A percentile compares a stretch with the other conserved stretches of the same genome.
Evolutionary conservation across 1,140 invertebrate genomes (phyloP).

Genomic region (Apis florea): DNA sequence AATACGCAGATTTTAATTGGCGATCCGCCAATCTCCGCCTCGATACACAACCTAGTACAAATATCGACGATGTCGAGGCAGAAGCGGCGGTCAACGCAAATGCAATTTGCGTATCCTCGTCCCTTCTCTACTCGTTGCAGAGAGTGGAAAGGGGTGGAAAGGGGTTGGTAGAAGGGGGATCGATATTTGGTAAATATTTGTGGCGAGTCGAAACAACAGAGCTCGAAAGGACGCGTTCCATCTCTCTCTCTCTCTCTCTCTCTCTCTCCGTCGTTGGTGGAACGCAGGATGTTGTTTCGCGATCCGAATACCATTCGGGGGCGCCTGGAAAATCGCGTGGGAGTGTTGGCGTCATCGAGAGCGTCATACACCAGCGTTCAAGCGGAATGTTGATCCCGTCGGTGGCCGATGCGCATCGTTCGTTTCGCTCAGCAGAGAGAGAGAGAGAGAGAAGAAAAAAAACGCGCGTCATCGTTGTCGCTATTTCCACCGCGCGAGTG

Average conservation of each 20-base stretch:
- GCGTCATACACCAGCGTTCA: conserved; percentile 11
- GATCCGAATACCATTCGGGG: conserved; percentile 43
- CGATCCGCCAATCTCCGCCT: conserved; percentile 59
- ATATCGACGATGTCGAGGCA: conserved; percentile 58
- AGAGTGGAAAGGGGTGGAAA: background rate
- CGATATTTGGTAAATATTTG: conserved; percentile 70
- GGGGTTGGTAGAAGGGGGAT: conserved; percentile 25
- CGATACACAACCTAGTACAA: conserved; percentile 63
- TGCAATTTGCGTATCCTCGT: conserved; percentile 63
- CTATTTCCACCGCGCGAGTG: conserved; percentile 37
- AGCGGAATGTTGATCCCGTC: conserved; percentile 21
- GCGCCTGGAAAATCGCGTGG: conserved; percentile 42
- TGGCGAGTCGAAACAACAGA: conserved; percentile 63
- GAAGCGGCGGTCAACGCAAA: conserved; percentile 56
- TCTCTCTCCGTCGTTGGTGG: background rate
- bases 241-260: background rate
- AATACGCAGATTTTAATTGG: conserved; percentile 65
- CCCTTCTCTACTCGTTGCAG: conserved; percentile 10
- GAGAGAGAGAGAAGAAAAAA: conserved; percentile 40
- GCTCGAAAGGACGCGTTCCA: conserved; percentile 28
- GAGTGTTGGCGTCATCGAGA: conserved; percentile 35
- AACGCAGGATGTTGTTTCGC: conserved; percentile 51
- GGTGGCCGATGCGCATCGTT: conserved; percentile 17
- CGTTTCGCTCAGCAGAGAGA: conserved; percentile 1
- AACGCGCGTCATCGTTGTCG: conserved; percentile 53